phyloP scores from a whole-genome alignment of 92 coral and sea anemone species.

The Porites evermanni region DNA sequence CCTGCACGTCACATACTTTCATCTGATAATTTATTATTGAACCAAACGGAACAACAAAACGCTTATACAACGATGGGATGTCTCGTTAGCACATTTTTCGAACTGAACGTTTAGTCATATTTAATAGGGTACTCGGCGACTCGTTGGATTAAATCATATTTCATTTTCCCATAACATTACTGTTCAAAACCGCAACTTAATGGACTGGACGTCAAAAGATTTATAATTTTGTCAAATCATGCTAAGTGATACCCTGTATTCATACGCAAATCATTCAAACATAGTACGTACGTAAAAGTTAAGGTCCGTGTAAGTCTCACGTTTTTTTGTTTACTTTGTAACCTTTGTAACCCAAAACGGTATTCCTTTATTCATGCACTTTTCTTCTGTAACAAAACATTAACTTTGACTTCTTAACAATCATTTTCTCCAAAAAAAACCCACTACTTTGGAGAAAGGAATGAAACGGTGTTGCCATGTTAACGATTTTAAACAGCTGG shows the following conservation, averaged over 20 bases:
- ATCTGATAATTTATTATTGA: not conserved
- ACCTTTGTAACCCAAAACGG: too few relatives aligned
- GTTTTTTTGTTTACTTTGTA: not conserved
- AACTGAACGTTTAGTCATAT: not conserved
- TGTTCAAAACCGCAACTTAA: not conserved
- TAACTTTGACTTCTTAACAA: too few relatives aligned
- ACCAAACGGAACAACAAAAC: not conserved
- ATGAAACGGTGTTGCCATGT: too few relatives aligned
- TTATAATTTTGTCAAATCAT: not conserved
- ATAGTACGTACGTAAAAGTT: not conserved
- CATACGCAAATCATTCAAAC: not conserved
- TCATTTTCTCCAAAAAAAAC: too few relatives aligned
- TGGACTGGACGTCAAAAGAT: not conserved
- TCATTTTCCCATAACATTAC: not conserved
- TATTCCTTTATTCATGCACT: too few relatives aligned
- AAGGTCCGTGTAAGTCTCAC: not conserved
- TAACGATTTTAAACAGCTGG: too few relatives aligned
- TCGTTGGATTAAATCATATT: not conserved
- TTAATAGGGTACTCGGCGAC: not conserved
- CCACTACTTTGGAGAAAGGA: too few relatives aligned
- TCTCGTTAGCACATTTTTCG: not conserved
- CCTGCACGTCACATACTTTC: not conserved
- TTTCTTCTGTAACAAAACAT: too few relatives aligned
- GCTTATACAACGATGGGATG: not conserved
- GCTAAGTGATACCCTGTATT: slow-evolving; percentile 2